A percentile compares a stretch with the other conserved stretches of the same genome.
phyloP scores from a whole-genome alignment of 1,140 invertebrate species.

The Procambarus clarkii region DNA sequence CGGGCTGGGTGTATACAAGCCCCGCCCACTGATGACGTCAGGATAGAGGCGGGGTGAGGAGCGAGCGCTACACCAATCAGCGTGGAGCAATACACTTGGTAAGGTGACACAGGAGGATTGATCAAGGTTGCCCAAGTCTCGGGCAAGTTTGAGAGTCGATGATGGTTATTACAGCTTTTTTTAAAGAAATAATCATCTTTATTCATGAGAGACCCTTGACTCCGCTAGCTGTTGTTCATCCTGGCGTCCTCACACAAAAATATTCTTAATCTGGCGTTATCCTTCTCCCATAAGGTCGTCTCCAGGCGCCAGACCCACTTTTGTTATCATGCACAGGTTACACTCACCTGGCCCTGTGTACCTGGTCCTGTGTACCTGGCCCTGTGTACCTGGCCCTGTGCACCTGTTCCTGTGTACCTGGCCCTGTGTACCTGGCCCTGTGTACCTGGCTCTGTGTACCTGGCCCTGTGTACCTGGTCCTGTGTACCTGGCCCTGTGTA shows the following conservation, averaged over 20 bases:
- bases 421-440: too few species aligned
- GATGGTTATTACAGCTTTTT: constrained; percentile 13
- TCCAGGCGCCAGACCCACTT: neutral
- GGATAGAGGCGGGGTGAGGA: neutral
- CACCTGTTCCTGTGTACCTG: too few species aligned
- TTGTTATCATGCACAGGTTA: neutral
- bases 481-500: too few species aligned
- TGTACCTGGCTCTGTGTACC: too few species aligned
- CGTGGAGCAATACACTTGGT: neutral
- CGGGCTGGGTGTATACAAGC: neutral
- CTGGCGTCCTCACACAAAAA: neutral
- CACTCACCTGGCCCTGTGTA: neutral
- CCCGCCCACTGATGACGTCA: neutral
- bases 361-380: too few species aligned
- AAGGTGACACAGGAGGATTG: constrained; percentile 1
- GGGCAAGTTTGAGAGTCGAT: constrained; percentile 23
- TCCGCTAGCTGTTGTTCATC: constrained; percentile 32
- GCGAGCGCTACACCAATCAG: neutral
- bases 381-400: too few species aligned
- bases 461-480: too few species aligned
- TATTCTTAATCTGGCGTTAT: neutral
- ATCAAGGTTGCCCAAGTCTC: neutral
- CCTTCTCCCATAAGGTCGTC: neutral
- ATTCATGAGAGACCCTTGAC: constrained; percentile 35
- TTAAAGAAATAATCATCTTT: constrained; percentile 41